These are phyloP conservation scores for Cotesia vestalis DNA, from an alignment of 1,140 invertebrate species.

Conservation along the genomic window DNA sequence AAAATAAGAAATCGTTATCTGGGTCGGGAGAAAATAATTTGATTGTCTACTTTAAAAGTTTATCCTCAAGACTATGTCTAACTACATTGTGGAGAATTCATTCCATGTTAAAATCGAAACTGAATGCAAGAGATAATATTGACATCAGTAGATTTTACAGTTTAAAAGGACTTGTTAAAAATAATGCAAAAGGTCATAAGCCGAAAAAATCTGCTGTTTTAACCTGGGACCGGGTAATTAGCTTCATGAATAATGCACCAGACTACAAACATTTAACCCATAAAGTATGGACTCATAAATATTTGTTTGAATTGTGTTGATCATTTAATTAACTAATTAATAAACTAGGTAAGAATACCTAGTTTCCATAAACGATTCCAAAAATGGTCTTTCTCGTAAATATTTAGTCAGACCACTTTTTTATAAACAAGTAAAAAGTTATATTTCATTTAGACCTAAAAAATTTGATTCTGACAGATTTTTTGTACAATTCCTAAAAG, in stretches of 20 bases:
- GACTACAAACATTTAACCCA: slow-evolving; percentile 30
- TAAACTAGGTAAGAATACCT: too few relatives aligned
- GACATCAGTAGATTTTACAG: slow-evolving; percentile 30
- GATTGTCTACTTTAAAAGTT: not conserved
- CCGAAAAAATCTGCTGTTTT: slow-evolving; percentile 32
- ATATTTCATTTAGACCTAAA: slow-evolving; percentile 20
- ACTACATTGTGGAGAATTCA: not conserved
- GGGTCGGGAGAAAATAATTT: not conserved
- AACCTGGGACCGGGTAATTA: slow-evolving; percentile 23
- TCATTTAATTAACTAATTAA: too few relatives aligned
- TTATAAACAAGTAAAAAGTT: slow-evolving; percentile 30
- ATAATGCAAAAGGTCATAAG: slow-evolving; percentile 31
- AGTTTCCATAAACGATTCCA: slow-evolving; percentile 28
- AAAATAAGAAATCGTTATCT: not conserved
- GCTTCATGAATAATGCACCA: slow-evolving; percentile 28
- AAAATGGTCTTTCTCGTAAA: slow-evolving; percentile 34
- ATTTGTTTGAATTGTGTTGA: not conserved
- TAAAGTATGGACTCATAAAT: slow-evolving; percentile 33
- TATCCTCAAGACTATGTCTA: not conserved
- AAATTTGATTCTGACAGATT: slow-evolving; percentile 26
- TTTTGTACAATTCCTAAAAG: slow-evolving; percentile 30
- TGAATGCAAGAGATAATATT: slow-evolving; percentile 26
- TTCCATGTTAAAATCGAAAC: slow-evolving; percentile 20
- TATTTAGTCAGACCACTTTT: slow-evolving; percentile 32
- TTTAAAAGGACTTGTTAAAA: slow-evolving; percentile 35